Conservation (phyloP, 2,113 vertebrate genomes). For the Tamias sibiricus region DNA sequence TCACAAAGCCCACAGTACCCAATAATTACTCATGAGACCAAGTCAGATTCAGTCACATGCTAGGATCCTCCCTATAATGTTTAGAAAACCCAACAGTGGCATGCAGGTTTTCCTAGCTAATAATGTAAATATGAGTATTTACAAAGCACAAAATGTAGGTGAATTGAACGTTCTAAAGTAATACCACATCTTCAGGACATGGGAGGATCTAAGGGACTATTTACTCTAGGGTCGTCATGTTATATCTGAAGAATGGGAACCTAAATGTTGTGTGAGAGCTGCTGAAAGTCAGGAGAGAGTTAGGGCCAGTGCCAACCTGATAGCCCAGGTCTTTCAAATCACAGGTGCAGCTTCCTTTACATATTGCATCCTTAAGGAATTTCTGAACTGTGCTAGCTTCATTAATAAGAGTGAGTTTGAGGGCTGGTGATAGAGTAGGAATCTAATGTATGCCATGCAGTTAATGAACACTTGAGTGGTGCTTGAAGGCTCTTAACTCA, state of each 20-base stretch:
- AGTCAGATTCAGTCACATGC: not conserved
- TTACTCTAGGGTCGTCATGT: not conserved
- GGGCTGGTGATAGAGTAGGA: not conserved
- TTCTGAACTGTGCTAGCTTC: not conserved
- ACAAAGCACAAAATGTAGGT: not conserved
- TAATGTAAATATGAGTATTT: not conserved
- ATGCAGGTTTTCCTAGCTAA: not conserved
- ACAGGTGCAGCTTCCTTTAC: not conserved
- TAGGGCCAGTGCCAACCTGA: not conserved
- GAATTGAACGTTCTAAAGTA: not conserved
- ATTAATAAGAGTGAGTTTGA: not conserved
- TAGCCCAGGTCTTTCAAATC: not conserved
- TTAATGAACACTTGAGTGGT: not conserved
- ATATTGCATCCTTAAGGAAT: not conserved
- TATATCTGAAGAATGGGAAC: not conserved
- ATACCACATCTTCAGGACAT: not conserved
- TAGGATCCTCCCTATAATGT: not conserved
- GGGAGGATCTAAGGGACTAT: not conserved
- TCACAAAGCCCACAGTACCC: not conserved
- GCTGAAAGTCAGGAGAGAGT: not conserved
- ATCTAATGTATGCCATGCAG: not conserved
- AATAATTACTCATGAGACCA: not conserved
- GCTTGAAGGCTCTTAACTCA: not conserved
- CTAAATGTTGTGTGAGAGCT: not conserved
- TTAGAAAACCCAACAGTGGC: not conserved